These are phyloP conservation scores for Conchocele bisecta DNA, from an alignment of 2,888 invertebrate species.

Conservation along the genomic window DNA sequence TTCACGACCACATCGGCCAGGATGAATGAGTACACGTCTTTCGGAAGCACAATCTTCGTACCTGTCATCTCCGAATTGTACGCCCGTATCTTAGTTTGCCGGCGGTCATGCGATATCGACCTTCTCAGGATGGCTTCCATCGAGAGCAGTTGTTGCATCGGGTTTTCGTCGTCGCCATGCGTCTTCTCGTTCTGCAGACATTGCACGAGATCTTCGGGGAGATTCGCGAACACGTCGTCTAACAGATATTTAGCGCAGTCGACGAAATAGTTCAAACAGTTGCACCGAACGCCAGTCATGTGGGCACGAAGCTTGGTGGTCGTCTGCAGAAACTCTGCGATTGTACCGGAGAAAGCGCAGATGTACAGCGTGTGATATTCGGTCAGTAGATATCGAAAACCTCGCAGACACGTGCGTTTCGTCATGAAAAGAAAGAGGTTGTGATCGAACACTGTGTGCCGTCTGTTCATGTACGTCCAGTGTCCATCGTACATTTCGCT, in stretches of 20 bases:
- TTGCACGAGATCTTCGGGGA: not conserved
- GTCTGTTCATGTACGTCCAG: not conserved
- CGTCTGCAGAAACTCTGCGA: conserved; percentile 3
- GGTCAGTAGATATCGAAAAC: conserved; percentile 9
- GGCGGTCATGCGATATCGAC: no score
- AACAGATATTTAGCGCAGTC: conserved; percentile 11
- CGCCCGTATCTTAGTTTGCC: not conserved
- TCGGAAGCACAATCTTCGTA: conserved; percentile 3
- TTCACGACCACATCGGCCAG: not conserved
- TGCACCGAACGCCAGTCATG: conserved; percentile 7
- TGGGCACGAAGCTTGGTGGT: conserved; percentile 3
- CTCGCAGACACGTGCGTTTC: not conserved
- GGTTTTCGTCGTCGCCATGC: not conserved
- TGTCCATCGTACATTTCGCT: conserved; percentile 5
- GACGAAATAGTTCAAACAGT: conserved; percentile 8
- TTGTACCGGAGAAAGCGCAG: conserved; percentile 2
- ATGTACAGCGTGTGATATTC: conserved; percentile 13
- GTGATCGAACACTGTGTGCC: not conserved
- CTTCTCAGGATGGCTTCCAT: conserved; percentile 4
- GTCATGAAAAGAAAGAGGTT: conserved; percentile 4
- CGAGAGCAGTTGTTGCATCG: conserved; percentile 3
- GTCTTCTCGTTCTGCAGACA: not conserved
- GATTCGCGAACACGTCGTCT: conserved; percentile 11
- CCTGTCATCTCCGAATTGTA: conserved; percentile 2
- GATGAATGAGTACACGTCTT: conserved; percentile 9